Conservation (phyloP, 2,888 invertebrate genomes). For the Spodoptera picta region DNA sequence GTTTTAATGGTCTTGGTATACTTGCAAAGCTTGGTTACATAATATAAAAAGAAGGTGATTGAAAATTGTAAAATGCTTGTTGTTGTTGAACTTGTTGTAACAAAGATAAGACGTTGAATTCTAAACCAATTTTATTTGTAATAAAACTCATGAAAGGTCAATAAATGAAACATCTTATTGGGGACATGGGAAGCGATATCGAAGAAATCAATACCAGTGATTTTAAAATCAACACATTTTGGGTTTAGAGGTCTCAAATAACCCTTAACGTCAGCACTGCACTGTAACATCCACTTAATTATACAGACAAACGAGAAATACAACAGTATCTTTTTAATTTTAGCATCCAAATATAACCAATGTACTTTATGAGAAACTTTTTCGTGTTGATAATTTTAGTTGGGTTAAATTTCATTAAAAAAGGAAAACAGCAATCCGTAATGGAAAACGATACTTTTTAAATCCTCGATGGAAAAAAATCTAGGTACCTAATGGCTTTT, state of each 20-base stretch:
- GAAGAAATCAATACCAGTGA: slow-evolving; percentile 30
- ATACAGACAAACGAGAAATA: slow-evolving; percentile 35
- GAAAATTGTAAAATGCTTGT: too few species aligned
- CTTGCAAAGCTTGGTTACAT: too few species aligned
- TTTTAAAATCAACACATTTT: slow-evolving; percentile 19
- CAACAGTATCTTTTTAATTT: slow-evolving; percentile 40
- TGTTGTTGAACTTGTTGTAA: too few species aligned
- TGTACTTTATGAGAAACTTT: slow-evolving; percentile 38
- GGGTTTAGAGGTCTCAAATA: slow-evolving; percentile 31
- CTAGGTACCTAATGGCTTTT: slow-evolving; percentile 54
- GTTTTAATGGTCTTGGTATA: too few species aligned
- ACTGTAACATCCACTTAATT: slow-evolving; percentile 40
- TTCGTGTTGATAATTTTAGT: slow-evolving; percentile 47
- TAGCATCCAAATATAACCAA: slow-evolving; percentile 46
- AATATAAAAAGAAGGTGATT: too few species aligned
- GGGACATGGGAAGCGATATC: slow-evolving; percentile 1
- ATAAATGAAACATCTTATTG: background rate
- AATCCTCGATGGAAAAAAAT: slow-evolving; percentile 21
- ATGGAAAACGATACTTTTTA: slow-evolving; percentile 50
- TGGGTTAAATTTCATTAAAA: slow-evolving; percentile 42
- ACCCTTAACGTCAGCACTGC: slow-evolving; percentile 37
- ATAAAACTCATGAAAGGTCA: too few species aligned
- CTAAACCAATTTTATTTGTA: too few species aligned
- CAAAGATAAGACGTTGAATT: too few species aligned
- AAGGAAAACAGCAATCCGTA: background rate